phyloP scores from a whole-genome alignment of 2,113 vertebrate genomes.

The Galeopterus variegatus region DNA sequence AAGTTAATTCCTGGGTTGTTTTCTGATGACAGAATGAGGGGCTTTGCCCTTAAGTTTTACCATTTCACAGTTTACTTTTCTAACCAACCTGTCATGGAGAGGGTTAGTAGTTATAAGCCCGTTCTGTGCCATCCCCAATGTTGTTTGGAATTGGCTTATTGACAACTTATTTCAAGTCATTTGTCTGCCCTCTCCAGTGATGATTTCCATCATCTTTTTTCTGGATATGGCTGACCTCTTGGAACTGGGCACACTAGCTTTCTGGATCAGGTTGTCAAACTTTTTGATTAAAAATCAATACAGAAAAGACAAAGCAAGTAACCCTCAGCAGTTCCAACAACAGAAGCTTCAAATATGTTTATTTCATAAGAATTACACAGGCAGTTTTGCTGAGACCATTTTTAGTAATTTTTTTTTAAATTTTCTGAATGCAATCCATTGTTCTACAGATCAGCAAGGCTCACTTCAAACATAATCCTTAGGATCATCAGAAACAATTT shows the following conservation, averaged over 20 bases:
- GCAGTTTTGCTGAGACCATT: background rate
- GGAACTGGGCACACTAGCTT: background rate
- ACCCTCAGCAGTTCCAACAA: background rate
- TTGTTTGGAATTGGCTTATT: background rate
- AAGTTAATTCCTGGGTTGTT: background rate
- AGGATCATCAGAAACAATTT: background rate
- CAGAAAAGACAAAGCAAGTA: constrained; percentile 27
- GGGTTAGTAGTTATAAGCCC: background rate
- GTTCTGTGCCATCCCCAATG: background rate
- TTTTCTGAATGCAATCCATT: constrained; percentile 55
- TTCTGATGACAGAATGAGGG: background rate
- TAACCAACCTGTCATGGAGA: background rate
- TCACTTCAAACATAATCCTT: background rate
- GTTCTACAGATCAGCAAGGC: background rate
- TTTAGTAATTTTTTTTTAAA: background rate
- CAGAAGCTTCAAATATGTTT: background rate
- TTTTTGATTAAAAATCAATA: constrained; percentile 1
- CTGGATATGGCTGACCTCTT: background rate
- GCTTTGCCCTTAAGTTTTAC: background rate
- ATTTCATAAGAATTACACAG: background rate
- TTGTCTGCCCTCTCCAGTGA: background rate
- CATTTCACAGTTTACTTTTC: background rate
- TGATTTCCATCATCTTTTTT: background rate
- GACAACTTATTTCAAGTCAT: background rate
- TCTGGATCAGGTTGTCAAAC: background rate